Evolutionary conservation across 1,140 invertebrate genomes (phyloP).

Genomic region (Drosophila saltans): DNA sequence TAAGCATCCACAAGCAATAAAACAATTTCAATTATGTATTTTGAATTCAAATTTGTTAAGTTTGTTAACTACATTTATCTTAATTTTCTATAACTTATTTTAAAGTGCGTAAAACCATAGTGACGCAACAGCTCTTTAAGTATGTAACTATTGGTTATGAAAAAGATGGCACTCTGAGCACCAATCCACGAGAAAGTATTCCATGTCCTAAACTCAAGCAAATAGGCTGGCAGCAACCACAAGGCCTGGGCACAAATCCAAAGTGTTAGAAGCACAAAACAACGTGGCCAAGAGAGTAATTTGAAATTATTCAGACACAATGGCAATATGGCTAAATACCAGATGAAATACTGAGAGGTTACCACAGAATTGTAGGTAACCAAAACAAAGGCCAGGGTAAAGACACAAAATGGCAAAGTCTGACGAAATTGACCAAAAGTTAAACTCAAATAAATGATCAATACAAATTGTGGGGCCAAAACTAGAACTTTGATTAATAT

Average conservation of each 20-base stretch:
- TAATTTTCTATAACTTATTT: constrained; percentile 63
- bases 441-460: constrained; percentile 89
- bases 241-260: constrained; percentile 92
- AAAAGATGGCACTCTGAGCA: constrained; percentile 91
- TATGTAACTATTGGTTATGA: constrained; percentile 90
- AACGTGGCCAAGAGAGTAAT: constrained; percentile 84
- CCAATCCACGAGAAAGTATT: constrained; percentile 93
- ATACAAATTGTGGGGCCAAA: constrained; percentile 89
- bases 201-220: constrained; percentile 93
- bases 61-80: constrained; percentile 34
- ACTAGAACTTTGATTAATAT: constrained; percentile 87
- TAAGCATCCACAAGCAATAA: constrained; percentile 26
- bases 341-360: constrained; percentile 99
- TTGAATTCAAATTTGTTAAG: constrained; percentile 15
- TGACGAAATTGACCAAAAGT: constrained; percentile 87
- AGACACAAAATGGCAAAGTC: constrained; percentile 92
- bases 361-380: constrained; percentile 98
- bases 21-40: not conserved
- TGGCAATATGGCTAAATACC: constrained; percentile 96
- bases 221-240: constrained; percentile 96
- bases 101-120: constrained; percentile 83
- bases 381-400: constrained; percentile 93
- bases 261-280: constrained; percentile 84
- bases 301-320: constrained; percentile 88
- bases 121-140: constrained; percentile 87